Base-by-base conservation (phyloP, 30 jellyfish, hydroid and myxozoan species). In the Rhopilema esculentum region DNA sequence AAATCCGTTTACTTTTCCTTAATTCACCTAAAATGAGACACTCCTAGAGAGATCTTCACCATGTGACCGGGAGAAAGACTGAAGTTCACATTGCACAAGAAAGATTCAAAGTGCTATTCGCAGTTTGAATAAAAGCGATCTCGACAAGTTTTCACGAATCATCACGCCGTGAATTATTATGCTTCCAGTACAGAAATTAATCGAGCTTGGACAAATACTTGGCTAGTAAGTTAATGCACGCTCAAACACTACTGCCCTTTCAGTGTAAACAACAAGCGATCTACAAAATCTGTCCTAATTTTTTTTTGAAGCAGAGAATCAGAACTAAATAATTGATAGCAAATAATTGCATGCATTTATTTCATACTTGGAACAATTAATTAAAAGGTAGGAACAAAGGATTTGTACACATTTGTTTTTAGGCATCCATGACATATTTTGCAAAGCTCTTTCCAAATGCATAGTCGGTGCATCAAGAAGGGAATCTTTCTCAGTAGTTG, bases 11-110 rank as follows among this genome's bases (percentile, higher is more conserved):
- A 73, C 8, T n/a, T 48, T 28, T 73, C 7, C 50, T 73, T 73
- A 73, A 73, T 50, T 73, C 84, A 16, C 19, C 64, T 73, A n/a
- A 31, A 30, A 73, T 17, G 84, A 18, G 84, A 31, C 69, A 40
- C 70, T 73, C 84, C 84, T 30, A 33, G 22, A 1, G 69, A n/a
- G 63, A 73, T 30, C 8, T 32, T 12, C 84, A 22, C 48, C 84
- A 31, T 73, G 27, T 30, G 70, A 31, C 40, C 22, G 27, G 1
- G 70, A 24, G 70, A 73, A 24, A 32, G 84, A 50, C 30, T 32
- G 70, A 48, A 73, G 48, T 29, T 19, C 65, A 8, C 70, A 71
- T 73, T 73, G 84, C 84, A 73, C 84, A 73, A 73, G 50, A 73
- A 25, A 24, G 28, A 24, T 2, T 63, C 26, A 24, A 19, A 19